These are phyloP conservation scores for Nematolebias whitei DNA, from an alignment of 2,113 vertebrate species.

Conservation along the genomic window DNA sequence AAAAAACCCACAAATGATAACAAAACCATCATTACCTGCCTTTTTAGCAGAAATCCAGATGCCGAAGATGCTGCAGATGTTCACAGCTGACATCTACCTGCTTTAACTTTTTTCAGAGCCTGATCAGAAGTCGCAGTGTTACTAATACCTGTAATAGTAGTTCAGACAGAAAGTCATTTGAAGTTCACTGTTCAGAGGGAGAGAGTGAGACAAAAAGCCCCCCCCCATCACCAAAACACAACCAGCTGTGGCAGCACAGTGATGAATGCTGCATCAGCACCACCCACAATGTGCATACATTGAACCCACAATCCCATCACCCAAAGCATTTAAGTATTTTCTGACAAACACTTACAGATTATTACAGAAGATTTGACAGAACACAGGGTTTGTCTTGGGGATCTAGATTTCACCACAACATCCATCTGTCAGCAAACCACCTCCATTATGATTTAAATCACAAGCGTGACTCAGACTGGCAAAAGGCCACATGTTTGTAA, in stretches of 20 bases:
- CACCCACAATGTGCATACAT: slow-evolving; percentile 61
- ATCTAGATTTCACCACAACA: slow-evolving; percentile 73
- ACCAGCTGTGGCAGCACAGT: slow-evolving; percentile 79
- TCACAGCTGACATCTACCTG: background rate
- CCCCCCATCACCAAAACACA: slow-evolving; percentile 77
- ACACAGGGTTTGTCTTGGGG: slow-evolving; percentile 53
- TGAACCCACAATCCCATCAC: slow-evolving; percentile 62
- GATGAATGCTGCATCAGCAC: slow-evolving; percentile 73
- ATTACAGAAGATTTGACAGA: slow-evolving; percentile 69
- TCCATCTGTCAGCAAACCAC: slow-evolving; percentile 73
- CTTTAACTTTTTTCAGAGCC: background rate
- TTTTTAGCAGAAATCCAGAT: slow-evolving; percentile 13
- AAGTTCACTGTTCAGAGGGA: slow-evolving; percentile 73
- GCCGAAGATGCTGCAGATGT: background rate
- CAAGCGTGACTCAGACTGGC: slow-evolving; percentile 60
- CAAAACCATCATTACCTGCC: too few species aligned
- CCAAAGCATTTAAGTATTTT: slow-evolving; percentile 63
- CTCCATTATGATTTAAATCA: slow-evolving; percentile 65
- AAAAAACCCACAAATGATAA: too few species aligned
- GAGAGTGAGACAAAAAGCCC: slow-evolving; percentile 52
- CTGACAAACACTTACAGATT: slow-evolving; percentile 66
- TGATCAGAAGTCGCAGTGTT: slow-evolving; percentile 33
- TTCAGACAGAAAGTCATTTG: slow-evolving; percentile 50
- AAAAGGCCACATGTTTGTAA: slow-evolving; percentile 83
- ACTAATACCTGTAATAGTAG: slow-evolving; percentile 13